phyloP scores from a whole-genome alignment of 2,888 invertebrate species.

The Oscheius sp. region DNA sequence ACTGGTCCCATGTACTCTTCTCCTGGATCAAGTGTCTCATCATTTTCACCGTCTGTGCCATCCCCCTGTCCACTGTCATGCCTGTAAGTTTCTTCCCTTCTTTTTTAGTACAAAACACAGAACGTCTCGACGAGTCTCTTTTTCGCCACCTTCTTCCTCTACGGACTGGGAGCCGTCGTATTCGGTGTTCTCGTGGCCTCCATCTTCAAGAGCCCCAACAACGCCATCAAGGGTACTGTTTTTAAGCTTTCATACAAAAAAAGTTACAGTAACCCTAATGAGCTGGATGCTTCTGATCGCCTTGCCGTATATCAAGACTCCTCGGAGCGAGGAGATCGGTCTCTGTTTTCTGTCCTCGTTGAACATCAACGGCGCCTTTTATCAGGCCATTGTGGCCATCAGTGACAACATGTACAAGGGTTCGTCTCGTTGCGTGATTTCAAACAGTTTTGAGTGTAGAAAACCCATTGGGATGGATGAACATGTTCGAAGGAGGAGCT shows the following conservation, averaged over 20 bases:
- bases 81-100: slow-evolving; percentile 27
- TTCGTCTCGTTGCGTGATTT: slow-evolving; percentile 1
- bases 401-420: slow-evolving; percentile 60
- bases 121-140: slow-evolving; percentile 46
- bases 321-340: slow-evolving; percentile 40
- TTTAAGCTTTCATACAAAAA: neutral
- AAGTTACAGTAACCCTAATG: slow-evolving; percentile 40
- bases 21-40: slow-evolving; percentile 62
- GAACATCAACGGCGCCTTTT: slow-evolving; percentile 61
- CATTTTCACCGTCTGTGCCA: slow-evolving; percentile 55
- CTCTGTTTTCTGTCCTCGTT: slow-evolving; percentile 55
- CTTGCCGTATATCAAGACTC: slow-evolving; percentile 39
- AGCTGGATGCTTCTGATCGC: slow-evolving; percentile 44
- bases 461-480: slow-evolving; percentile 35
- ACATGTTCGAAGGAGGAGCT: slow-evolving; percentile 50
- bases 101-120: slow-evolving; percentile 25
- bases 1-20: slow-evolving; percentile 63
- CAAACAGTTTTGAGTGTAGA: slow-evolving; percentile 25
- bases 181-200: slow-evolving; percentile 54
- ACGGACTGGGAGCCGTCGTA: slow-evolving; percentile 51
- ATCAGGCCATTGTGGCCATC: slow-evolving; percentile 54
- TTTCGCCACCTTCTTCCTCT: slow-evolving; percentile 47
- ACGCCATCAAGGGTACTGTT: slow-evolving; percentile 48
- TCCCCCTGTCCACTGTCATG: slow-evolving; percentile 46
- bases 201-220: slow-evolving; percentile 48